Base-by-base conservation (phyloP, 2,797 vertebrate genomes). In the Trematomus bernacchii region DNA sequence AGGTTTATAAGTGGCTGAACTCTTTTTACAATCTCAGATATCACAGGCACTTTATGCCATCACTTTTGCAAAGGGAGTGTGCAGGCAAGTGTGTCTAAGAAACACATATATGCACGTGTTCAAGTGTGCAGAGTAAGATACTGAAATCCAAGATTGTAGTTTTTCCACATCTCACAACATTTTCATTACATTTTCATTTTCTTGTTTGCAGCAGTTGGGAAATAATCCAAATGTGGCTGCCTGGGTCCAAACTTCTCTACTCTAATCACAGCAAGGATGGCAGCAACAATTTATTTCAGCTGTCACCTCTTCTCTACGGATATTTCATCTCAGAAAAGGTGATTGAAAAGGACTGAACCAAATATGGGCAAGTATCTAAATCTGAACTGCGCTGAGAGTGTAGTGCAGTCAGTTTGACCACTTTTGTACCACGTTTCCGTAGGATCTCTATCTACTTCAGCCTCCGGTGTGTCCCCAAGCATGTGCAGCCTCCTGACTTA, bases 1-100 rank as follows among this genome's bases (percentile, higher is more conserved):
- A 92, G 67, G 74, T 85, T 89, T 88, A 88, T 85, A 81, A 82
- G 79, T 74, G 65, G 71, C 44, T 68, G 68, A 60, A 73, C 66
- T 66, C 71, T 89, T 86, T 75, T 86, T 73, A 78, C 66, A 77
- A 63, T 83, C 74, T 65, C 71, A 37, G 7, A 37, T 37, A 52
- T 6, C 73, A 73, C 73, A 83, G 65, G 70, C 44, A 46, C 47
- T 27, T 48, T 42, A 19, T n/a, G 67, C 52, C 48, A 40, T 53
- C 76, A 77, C 51, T 13, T 78, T 71, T 80, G 57, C 19, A 43
- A 13, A 65, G 46, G 51, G 14, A 61, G 53, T 40, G 43, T 19
- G 46, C 13, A 3, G 48, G 55, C 30, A 55, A 48, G 47, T 47
- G 40, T 58, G 54, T 15, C 43, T 33, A 30, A 40, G 2, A 9